Evolutionary conservation across 2,888 invertebrate genomes (phyloP), one percentile per base, ranked within the genome.

Genomic region (Pegoplata infirma): DNA sequence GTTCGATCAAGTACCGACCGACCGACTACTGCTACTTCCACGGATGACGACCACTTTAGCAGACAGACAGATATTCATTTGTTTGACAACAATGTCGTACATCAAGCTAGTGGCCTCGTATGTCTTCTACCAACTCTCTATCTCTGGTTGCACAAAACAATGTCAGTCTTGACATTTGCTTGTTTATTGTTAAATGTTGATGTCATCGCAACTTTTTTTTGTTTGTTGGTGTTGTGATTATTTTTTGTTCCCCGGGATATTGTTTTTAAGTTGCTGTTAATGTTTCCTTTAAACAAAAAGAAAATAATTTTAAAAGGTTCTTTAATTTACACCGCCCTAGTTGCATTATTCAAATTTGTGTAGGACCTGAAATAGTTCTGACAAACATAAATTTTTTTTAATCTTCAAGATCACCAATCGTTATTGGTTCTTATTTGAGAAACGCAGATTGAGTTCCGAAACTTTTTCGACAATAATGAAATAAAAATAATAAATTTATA

Each of bases 101-200:
- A 82, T 82, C 82, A 82, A 76, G 76, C 81, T 81, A 82, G 81
- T 82, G 81, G 81, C 80, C 82, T 82, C 82, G 81, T 82, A 81
- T 78, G 80, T 82, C 81, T 81, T 75, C 17, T 49, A 73, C 44
- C 21, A 40, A 36, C 28, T 40, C 32, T 32, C n/a, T n/a, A 56
- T 44, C 63, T 68, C 64, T 61, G 47, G 23, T 40, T 69, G n/a
- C n/a, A n/a, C 12, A 67, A 79, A 75, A 68, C 76, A 82, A 80
- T 81, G 82, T 82, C 81, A 81, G 63, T 82, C 74, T 80, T 80
- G 81, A 77, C 81, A 81, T 82, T 81, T 82, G 66, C 77, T 80
- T 80, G 80, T 80, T 79, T 72, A 75, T 79, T 71, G 75, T 72
- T 75, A 56, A 75, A 74, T 55, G 69, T 67, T 76, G 76, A 81